Conservation (phyloP, 2,113 vertebrate species). For the Vulpes vulpes region DNA sequence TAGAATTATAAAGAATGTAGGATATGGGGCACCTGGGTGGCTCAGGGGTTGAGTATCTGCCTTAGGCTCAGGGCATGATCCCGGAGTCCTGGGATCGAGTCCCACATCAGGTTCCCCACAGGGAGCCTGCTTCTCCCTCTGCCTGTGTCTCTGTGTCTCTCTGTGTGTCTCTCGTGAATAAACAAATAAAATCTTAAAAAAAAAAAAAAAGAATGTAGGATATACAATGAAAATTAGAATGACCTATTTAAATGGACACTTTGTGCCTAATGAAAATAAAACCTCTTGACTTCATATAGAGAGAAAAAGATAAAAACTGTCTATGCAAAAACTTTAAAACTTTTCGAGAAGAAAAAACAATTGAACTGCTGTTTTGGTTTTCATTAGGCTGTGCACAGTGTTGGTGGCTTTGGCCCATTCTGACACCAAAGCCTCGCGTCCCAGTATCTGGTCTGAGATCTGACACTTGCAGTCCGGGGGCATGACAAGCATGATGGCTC, state of each 20-base stretch:
- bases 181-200: too few relatives aligned
- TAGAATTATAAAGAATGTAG: background rate
- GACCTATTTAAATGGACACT: background rate
- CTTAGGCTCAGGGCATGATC: too few relatives aligned
- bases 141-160: too few relatives aligned
- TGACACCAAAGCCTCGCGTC: rapidly evolving
- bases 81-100: too few relatives aligned
- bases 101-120: too few relatives aligned
- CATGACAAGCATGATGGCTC: rapidly evolving
- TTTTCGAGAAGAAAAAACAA: background rate
- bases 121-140: too few relatives aligned
- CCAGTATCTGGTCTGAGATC: rapidly evolving
- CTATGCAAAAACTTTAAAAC: background rate
- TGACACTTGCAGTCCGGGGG: rapidly evolving
- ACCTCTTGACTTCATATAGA: background rate
- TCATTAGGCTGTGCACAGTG: rapidly evolving
- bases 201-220: background rate
- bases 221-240: background rate
- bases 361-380: rapidly evolving
- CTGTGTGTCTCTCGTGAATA: too few relatives aligned
- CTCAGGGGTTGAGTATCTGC: too few relatives aligned
- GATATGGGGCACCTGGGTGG: background rate
- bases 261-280: background rate
- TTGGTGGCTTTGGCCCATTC: background rate
- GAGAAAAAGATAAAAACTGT: background rate